Evolutionary conservation across 2,888 invertebrate genomes (phyloP).

Genomic region (Aspidiotus rigidus): DNA sequence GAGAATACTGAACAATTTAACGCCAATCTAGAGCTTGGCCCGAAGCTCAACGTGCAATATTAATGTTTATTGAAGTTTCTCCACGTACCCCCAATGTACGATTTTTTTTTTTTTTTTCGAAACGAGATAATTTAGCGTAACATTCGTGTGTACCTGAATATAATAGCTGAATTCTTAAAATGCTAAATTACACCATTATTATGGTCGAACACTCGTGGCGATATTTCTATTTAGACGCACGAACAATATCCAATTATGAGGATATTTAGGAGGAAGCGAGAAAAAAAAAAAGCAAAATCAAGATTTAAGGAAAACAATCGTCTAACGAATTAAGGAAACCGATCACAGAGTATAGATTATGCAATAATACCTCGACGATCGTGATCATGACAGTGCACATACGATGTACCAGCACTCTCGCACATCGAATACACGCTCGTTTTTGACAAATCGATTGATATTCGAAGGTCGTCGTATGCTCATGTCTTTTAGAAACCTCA

Average conservation of each 20-base stretch:
- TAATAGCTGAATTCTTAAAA: not conserved
- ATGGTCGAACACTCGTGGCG: not conserved
- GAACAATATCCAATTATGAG: too few relatives aligned
- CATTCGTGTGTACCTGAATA: too few relatives aligned
- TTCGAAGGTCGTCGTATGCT: conserved; percentile 25
- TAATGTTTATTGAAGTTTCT: too few relatives aligned
- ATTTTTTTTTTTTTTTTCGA: too few relatives aligned
- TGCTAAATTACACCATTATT: not conserved
- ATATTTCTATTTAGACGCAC: too few relatives aligned
- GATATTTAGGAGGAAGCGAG: too few relatives aligned
- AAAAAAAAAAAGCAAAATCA: not conserved
- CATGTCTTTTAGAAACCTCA: conserved; percentile 2
- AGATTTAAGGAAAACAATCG: not conserved
- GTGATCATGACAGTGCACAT: conserved; percentile 27
- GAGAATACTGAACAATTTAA: too few relatives aligned
- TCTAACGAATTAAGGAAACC: conserved; percentile 19
- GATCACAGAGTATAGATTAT: not conserved
- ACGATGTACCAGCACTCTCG: not conserved
- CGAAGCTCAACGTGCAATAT: too few relatives aligned
- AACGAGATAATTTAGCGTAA: too few relatives aligned
- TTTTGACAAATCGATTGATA: conserved; percentile 23
- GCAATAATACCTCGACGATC: conserved; percentile 5
- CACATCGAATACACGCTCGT: not conserved
- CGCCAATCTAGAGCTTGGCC: too few relatives aligned
- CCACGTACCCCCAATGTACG: too few relatives aligned